These are phyloP conservation scores for Campoplex capitator DNA, from an alignment of 2,888 invertebrate species.

Conservation along the genomic window DNA sequence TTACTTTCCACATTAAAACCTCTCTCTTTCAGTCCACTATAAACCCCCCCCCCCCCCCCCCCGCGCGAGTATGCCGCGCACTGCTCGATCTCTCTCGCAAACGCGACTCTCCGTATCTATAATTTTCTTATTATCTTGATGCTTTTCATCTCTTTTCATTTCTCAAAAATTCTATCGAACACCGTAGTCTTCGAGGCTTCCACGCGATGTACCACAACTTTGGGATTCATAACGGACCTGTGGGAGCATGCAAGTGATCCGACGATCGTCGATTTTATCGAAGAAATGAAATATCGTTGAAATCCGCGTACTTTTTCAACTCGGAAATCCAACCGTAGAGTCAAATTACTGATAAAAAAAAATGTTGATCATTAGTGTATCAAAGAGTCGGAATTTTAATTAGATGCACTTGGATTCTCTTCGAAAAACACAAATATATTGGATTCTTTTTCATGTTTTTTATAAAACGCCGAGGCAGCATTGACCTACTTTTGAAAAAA, in stretches of 20 bases:
- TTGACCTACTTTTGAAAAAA: constrained; percentile 56
- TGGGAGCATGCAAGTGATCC: background rate
- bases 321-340: background rate
- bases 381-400: background rate
- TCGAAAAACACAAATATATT: background rate
- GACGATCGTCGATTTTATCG: background rate
- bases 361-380: background rate
- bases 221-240: background rate
- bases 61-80: constrained; percentile 16
- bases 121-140: background rate
- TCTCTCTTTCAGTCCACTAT: constrained; percentile 41
- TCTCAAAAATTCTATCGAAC: background rate
- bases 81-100: constrained; percentile 42
- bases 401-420: background rate
- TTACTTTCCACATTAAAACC: constrained; percentile 48
- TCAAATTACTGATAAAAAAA: background rate
- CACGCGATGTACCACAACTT: background rate
- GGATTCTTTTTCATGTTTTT: constrained; percentile 11
- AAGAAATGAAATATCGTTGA: background rate
- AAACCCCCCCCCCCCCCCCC: background rate
- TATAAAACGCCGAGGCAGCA: constrained; percentile 44
- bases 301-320: background rate
- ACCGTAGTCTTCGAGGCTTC: background rate
- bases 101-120: constrained; percentile 19
- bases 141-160: background rate